Percentiles rank a stretch among this genome's conserved stretches.
Conservation (phyloP, 1,140 invertebrate genomes). For the Bactericera cockerelli region DNA sequence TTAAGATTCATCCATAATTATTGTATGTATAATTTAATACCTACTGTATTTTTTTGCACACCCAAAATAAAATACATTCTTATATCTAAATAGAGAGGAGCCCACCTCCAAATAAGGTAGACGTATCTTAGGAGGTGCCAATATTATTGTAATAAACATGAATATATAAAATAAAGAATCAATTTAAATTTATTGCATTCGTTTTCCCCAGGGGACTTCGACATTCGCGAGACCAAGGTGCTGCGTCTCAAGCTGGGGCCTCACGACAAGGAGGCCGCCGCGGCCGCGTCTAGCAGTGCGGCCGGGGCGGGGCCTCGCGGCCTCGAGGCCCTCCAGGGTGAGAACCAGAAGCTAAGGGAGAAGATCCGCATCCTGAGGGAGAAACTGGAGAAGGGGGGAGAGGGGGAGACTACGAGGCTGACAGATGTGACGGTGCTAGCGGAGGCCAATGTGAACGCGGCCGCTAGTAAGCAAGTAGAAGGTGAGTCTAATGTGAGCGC, state of each 20-base stretch:
- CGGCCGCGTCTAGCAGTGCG: background rate
- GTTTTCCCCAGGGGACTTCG: constrained; percentile 18
- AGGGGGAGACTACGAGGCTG: background rate
- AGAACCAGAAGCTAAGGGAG: background rate
- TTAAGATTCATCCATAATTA: too few species aligned
- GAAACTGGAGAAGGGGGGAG: background rate
- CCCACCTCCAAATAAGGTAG: too few species aligned
- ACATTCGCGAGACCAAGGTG: constrained; percentile 23
- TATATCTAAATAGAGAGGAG: too few species aligned
- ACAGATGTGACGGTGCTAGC: background rate
- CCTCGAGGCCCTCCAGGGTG: background rate
- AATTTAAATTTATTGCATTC: too few species aligned
- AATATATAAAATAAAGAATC: too few species aligned
- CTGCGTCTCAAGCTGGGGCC: constrained; percentile 23
- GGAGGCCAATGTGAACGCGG: background rate
- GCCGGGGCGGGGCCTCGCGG: too few species aligned
- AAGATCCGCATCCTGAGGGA: constrained; percentile 10
- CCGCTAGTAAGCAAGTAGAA: background rate
- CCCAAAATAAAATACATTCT: too few species aligned
- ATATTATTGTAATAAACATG: too few species aligned
- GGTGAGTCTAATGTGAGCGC: too few species aligned
- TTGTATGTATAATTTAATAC: too few species aligned
- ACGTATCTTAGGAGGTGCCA: too few species aligned
- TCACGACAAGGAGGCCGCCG: background rate
- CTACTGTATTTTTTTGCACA: too few species aligned